Percentiles rank a stretch among this genome's conserved stretches.
Conservation (phyloP, 2,888 invertebrate species). For the Coelopa pilipes region DNA sequence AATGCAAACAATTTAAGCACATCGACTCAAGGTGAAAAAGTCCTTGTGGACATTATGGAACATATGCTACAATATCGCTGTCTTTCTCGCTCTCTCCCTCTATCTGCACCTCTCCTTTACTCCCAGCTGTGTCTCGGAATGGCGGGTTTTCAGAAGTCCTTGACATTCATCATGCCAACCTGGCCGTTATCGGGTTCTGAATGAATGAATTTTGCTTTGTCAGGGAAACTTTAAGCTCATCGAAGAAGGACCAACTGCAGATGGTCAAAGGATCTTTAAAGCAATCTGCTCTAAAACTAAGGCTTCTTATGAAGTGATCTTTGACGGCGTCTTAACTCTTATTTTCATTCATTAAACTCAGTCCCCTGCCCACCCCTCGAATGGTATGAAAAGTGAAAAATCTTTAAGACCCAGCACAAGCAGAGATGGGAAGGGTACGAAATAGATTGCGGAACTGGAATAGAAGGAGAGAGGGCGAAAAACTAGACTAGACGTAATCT, state of each 20-base stretch:
- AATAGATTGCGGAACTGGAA: too few species aligned
- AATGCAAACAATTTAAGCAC: slow-evolving; percentile 25
- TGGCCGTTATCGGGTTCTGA: background rate
- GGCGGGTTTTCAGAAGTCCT: background rate
- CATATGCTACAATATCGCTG: background rate
- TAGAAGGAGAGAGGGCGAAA: background rate
- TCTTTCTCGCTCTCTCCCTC: background rate
- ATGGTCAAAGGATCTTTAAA: too few species aligned
- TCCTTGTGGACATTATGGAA: background rate
- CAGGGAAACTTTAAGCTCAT: background rate
- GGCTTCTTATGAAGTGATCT: too few species aligned
- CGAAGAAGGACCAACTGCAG: too few species aligned
- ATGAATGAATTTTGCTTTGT: background rate
- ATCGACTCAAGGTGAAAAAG: slow-evolving; percentile 34
- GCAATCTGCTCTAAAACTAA: too few species aligned
- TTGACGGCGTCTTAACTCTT: too few species aligned
- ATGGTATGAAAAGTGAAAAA: too few species aligned
- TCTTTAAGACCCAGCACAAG: too few species aligned
- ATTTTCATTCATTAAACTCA: too few species aligned
- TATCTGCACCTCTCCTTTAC: background rate
- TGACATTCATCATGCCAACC: background rate
- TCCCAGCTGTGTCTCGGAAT: background rate
- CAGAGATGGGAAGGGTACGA: too few species aligned
- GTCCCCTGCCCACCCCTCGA: too few species aligned
- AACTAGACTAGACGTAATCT: slow-evolving; percentile 5